phyloP scores from a whole-genome alignment of 53 echinoderm and acorn worm species.

The Antedon mediterranea region DNA sequence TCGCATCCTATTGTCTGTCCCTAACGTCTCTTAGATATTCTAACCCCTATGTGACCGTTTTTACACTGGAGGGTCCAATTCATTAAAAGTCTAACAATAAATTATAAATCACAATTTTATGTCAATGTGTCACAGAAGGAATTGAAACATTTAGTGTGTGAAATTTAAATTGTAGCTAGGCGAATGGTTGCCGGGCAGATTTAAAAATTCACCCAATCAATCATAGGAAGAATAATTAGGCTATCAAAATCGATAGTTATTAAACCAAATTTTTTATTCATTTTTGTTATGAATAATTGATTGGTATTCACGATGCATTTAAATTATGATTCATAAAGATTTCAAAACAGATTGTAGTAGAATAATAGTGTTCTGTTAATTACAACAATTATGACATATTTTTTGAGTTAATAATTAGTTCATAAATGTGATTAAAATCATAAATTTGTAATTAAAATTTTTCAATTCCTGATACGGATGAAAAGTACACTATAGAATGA shows the following conservation, averaged over 20 bases:
- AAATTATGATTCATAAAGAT: too few species aligned
- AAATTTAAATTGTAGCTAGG: background rate
- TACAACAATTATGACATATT: too few species aligned
- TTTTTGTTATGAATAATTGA: background rate
- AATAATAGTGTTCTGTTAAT: too few species aligned
- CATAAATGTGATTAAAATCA: too few species aligned
- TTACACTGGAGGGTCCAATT: background rate
- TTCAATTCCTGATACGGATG: too few species aligned
- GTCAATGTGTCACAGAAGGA: background rate
- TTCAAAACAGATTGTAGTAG: too few species aligned
- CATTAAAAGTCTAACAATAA: background rate
- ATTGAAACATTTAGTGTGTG: background rate
- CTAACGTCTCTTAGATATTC: background rate
- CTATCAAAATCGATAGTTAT: background rate
- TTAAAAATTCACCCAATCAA: background rate
- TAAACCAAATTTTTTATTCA: background rate
- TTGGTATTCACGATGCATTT: too few species aligned
- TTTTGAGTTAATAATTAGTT: too few species aligned
- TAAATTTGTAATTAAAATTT: too few species aligned
- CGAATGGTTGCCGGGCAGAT: background rate
- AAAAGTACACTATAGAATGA: too few species aligned
- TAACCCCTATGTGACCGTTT: background rate
- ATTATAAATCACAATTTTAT: background rate
- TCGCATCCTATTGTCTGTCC: background rate
- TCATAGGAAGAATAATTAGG: background rate